Conservation (phyloP, 2,888 invertebrate species). For the Linhomoeus sp. region DNA sequence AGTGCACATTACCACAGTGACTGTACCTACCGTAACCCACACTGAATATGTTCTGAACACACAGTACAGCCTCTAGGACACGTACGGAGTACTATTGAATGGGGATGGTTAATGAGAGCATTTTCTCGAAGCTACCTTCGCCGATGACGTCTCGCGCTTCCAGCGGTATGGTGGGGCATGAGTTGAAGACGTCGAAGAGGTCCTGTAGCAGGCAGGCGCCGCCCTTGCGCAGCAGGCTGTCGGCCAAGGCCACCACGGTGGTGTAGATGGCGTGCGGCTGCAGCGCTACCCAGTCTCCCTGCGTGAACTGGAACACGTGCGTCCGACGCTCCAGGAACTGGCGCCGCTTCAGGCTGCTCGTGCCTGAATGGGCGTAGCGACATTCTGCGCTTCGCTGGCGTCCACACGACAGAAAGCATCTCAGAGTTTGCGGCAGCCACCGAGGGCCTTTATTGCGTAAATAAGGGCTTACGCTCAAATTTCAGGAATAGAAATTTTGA, state of each 20-base stretch:
- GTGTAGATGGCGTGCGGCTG: conserved; percentile 20
- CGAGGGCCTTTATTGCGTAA: too few species aligned
- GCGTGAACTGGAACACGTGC: conserved; percentile 20
- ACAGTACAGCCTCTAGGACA: too few species aligned
- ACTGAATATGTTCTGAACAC: too few species aligned
- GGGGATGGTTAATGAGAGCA: background rate
- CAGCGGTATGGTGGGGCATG: conserved; percentile 13
- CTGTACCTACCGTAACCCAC: too few species aligned
- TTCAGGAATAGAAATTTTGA: too few species aligned
- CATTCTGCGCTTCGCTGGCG: conserved; percentile 22
- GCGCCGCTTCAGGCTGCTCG: conserved; percentile 21
- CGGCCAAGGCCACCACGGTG: conserved; percentile 16
- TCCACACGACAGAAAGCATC: conserved; percentile 5
- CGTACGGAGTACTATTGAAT: too few species aligned
- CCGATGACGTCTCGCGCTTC: conserved; percentile 19
- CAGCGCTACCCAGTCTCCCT: conserved; percentile 14
- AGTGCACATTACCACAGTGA: too few species aligned
- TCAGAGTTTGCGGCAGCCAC: too few species aligned
- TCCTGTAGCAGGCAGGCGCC: conserved; percentile 23
- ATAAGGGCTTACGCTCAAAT: too few species aligned
- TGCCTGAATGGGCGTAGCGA: conserved; percentile 24
- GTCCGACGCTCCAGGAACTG: conserved; percentile 26
- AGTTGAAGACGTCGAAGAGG: conserved; percentile 19
- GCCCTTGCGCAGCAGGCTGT: conserved; percentile 19
- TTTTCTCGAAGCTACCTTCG: conserved; percentile 9